Evolutionary conservation across 2,797 vertebrate genomes (phyloP).

Genomic region (Parotocinclus haroldoi): DNA sequence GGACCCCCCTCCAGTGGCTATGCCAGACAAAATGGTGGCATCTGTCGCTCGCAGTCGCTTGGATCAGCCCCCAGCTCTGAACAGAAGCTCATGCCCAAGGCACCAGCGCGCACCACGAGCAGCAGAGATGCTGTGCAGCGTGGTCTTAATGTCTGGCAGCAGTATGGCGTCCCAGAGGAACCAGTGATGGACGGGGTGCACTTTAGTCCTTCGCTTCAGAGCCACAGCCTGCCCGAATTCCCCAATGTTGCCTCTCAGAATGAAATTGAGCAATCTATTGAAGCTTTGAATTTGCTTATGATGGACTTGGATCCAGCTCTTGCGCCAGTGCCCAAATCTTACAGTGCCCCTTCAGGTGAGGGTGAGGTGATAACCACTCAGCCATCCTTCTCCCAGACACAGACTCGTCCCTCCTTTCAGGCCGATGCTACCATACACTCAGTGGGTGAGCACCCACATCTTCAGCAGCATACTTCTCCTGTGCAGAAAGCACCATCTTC

Average conservation of each 20-base stretch:
- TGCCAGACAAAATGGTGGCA: conserved; percentile 67
- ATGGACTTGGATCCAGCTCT: conserved; percentile 78
- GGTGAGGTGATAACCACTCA: conserved; percentile 79
- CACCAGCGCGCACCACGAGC: conserved; percentile 87
- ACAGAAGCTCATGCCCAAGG: conserved; percentile 74
- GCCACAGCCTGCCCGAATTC: conserved; percentile 85
- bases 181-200: conserved; percentile 72
- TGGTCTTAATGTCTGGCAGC: conserved; percentile 93
- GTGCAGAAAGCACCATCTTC: conserved; percentile 38
- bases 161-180: conserved; percentile 77
- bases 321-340: conserved; percentile 78
- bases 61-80: conserved; percentile 63
- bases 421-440: conserved; percentile 52
- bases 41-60: conserved; percentile 86
- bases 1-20: conserved; percentile 57
- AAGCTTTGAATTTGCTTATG: conserved; percentile 94
- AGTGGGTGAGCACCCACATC: conserved; percentile 40
- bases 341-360: conserved; percentile 75
- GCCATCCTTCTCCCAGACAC: conserved; percentile 69
- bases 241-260: conserved; percentile 82
- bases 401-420: conserved; percentile 64
- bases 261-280: conserved; percentile 96
- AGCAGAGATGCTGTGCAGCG: conserved; percentile 95
- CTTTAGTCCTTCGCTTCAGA: conserved; percentile 64
- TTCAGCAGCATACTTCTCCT: conserved; percentile 38